A percentile compares a stretch with the other conserved stretches of the same genome.
Evolutionary conservation across 2,113 vertebrate genomes (phyloP).

Genomic region (Oxyruncus cristatus): DNA sequence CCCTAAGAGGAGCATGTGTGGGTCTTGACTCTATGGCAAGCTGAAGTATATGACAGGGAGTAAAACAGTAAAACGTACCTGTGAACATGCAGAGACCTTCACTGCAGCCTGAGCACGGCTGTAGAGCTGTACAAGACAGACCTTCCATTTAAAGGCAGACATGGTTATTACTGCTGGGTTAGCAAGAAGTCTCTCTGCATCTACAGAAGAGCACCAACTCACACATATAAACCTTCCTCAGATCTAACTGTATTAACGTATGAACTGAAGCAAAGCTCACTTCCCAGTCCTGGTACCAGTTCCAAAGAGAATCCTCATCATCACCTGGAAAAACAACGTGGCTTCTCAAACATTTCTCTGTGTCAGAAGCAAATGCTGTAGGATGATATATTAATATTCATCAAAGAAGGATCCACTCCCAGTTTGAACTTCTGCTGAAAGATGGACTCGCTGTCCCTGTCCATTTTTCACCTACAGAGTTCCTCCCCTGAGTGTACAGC

Average conservation of each 20-base stretch:
- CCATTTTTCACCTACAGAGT: not conserved
- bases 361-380: not conserved
- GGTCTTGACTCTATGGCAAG: not conserved
- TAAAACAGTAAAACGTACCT: not conserved
- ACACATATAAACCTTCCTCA: not conserved
- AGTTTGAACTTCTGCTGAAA: not conserved
- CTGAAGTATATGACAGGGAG: not conserved
- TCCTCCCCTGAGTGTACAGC: not conserved
- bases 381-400: not conserved
- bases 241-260: not conserved
- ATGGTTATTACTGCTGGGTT: not conserved
- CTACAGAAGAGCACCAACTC: not conserved
- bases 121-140: not conserved
- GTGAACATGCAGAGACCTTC: not conserved
- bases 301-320: not conserved
- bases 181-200: not conserved
- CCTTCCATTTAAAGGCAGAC: not conserved
- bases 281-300: not conserved
- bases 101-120: not conserved
- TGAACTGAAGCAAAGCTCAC: not conserved
- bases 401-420: not conserved
- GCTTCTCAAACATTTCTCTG: not conserved
- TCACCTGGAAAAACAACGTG: not conserved
- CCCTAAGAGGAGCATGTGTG: not conserved
- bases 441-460: not conserved